These are phyloP conservation scores for Paralinhomoeus sp. DNA, from an alignment of 2,888 invertebrate species.

Conservation along the genomic window DNA sequence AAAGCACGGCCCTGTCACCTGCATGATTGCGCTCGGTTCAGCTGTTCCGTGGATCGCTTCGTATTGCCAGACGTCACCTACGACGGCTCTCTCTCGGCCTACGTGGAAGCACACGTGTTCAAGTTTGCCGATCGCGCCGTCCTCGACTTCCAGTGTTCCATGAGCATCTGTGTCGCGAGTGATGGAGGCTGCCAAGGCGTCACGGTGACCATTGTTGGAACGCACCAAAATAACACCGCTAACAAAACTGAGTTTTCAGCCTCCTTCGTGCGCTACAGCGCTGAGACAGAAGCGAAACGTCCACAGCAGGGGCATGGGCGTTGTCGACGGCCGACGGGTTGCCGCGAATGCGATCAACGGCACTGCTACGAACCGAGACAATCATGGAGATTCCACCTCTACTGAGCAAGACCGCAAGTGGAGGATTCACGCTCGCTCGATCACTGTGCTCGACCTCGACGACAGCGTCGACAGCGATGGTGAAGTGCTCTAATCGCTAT, in stretches of 20 bases:
- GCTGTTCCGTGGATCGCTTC: conserved; percentile 7
- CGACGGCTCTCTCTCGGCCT: conserved; percentile 10
- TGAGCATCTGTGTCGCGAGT: conserved; percentile 13
- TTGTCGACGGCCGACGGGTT: too few species aligned
- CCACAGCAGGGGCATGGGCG: too few species aligned
- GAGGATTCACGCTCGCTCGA: conserved; percentile 14
- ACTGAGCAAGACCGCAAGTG: conserved; percentile 5
- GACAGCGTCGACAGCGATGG: conserved; percentile 4
- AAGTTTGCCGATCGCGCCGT: conserved; percentile 16
- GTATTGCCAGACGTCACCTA: conserved; percentile 17
- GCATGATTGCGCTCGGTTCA: too few species aligned
- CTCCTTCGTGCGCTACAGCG: too few species aligned
- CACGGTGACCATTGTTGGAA: conserved; percentile 3
- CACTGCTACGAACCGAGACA: too few species aligned
- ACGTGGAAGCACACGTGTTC: conserved; percentile 15
- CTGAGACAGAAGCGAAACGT: too few species aligned
- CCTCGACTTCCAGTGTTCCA: conserved; percentile 16
- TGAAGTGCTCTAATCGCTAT: too few species aligned
- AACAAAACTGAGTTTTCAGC: too few species aligned
- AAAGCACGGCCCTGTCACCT: too few species aligned
- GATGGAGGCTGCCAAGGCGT: conserved; percentile 13
- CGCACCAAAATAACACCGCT: too few species aligned
- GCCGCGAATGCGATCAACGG: too few species aligned
- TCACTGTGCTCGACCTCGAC: conserved; percentile 18
- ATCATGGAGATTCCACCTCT: too few species aligned